Evolutionary conservation across 2,888 invertebrate species (phyloP), one percentile per base, ranked within the genome.

Genomic region (Hofmannophila pseudospretella): DNA sequence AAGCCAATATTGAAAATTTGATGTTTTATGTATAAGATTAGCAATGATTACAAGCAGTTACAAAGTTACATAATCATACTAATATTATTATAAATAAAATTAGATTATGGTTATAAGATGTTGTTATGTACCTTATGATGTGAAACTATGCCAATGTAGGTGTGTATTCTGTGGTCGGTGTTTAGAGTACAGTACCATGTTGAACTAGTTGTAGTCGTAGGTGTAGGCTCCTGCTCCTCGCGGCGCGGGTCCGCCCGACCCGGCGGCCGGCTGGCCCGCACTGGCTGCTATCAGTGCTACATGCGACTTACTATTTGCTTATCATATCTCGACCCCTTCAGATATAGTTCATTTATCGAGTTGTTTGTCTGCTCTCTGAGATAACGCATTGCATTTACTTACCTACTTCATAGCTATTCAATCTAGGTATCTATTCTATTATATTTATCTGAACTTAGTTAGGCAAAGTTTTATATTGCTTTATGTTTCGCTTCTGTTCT

Each of bases 321-420:
- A 27, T 27, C 27, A 7, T 11, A 11, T 11, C 10, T 10, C 4
- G 4, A n/a, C 23, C n/a, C 23, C 23, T 10, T 12, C 27, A 27
- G 27, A 27, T 10, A 7, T 19, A n/a, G 32, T 7, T 16, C 12
- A 30, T 30, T 16, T 30, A 16, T 16, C 8, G n/a, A n/a, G n/a
- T 31, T 7, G 11, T 11, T 32, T 10, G 19, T 10, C 31, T 20
- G 32, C 32, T 32, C 32, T 32, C 32, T 32, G 20, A 23, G 23
- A 20, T 22, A 22, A 32, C 32, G n/a, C n/a, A 22, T 22, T 22
- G 32, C 32, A 32, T 32, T 32, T 32, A 32, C 20, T 11, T 22
- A 32, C 10, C 5, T 12, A 11, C 11, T 11, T 10, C 7, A 10
- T 11, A 27, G 11, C 11, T 11, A 27, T 7, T 10, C 10, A 22